These are phyloP conservation scores for Semaprochilodus insignis DNA, from an alignment of 2,797 vertebrate species.

Conservation along the genomic window DNA sequence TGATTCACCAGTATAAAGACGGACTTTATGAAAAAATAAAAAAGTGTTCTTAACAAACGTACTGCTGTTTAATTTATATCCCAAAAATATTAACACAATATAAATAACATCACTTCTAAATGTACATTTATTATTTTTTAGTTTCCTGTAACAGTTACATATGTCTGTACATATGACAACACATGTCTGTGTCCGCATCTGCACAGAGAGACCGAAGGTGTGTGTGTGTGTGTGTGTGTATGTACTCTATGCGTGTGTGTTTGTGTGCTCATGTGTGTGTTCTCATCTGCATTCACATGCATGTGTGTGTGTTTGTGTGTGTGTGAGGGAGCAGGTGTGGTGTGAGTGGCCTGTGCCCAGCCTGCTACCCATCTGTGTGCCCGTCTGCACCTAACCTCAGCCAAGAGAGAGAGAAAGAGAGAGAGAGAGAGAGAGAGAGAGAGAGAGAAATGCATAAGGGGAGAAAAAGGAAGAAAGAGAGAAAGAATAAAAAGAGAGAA, in stretches of 20 bases:
- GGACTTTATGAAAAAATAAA: too few relatives aligned
- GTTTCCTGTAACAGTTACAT: too few relatives aligned
- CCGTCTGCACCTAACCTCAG: constrained; percentile 61
- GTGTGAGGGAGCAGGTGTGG: constrained; percentile 64
- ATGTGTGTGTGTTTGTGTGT: constrained; percentile 23
- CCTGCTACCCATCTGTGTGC: constrained; percentile 67
- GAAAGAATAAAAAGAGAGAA: constrained; percentile 40
- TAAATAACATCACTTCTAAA: too few relatives aligned
- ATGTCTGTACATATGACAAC: not conserved
- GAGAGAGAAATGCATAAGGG: constrained; percentile 52
- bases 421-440: constrained; percentile 57
- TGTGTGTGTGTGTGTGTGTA: constrained; percentile 40
- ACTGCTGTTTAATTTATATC: too few relatives aligned
- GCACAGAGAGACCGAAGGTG: constrained; percentile 16
- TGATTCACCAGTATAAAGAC: too few relatives aligned
- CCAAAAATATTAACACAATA: too few relatives aligned
- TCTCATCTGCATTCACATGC: constrained; percentile 53
- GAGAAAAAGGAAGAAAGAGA: not conserved
- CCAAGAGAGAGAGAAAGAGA: constrained; percentile 64
- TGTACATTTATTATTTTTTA: too few relatives aligned
- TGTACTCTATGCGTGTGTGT: constrained; percentile 35
- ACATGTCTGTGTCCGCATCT: not conserved
- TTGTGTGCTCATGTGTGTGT: constrained; percentile 62
- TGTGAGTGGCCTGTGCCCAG: constrained; percentile 57
- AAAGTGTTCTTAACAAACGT: too few relatives aligned